A percentile compares a stretch with the other conserved stretches of the same genome.
These are phyloP conservation scores for Apeira syringaria DNA, from an alignment of 2,888 invertebrate species.

Conservation along the genomic window DNA sequence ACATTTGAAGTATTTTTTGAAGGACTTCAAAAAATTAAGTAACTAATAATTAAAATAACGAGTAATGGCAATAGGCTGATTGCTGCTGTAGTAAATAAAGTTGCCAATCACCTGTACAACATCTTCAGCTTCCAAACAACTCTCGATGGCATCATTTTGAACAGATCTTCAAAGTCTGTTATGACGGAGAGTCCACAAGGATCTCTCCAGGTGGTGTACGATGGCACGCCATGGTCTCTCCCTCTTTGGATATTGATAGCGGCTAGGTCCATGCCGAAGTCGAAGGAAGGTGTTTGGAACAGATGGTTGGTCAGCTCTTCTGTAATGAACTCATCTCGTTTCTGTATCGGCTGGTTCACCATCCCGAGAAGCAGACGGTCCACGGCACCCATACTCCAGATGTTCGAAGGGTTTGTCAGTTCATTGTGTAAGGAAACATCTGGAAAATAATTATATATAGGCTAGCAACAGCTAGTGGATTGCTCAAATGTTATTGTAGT, in stretches of 20 bases:
- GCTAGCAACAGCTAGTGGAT: no score
- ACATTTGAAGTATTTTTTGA: no score
- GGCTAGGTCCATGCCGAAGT: constrained; percentile 93
- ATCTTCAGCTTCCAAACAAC: constrained; percentile 85
- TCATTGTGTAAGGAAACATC: constrained; percentile 93
- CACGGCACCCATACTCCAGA: constrained; percentile 91
- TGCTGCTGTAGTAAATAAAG: no score
- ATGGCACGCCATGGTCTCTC: constrained; percentile 93
- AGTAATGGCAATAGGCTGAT: no score
- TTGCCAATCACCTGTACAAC: constrained; percentile 82
- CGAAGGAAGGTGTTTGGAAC: constrained; percentile 88
- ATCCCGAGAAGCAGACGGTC: constrained; percentile 91
- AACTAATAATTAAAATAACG: no score
- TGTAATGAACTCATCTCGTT: constrained; percentile 91
- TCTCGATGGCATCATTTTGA: constrained; percentile 86
- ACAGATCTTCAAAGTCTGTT: constrained; percentile 87
- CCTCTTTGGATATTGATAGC: constrained; percentile 94
- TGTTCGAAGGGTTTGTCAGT: constrained; percentile 86
- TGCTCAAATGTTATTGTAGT: no score
- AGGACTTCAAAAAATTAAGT: no score
- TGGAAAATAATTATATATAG: no score
- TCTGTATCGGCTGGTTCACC: constrained; percentile 89
- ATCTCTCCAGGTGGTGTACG: constrained; percentile 91
- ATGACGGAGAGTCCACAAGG: constrained; percentile 90
- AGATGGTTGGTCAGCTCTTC: constrained; percentile 92